Evolutionary conservation across 2,113 vertebrate species (phyloP).

Genomic region (Spea bombifrons): DNA sequence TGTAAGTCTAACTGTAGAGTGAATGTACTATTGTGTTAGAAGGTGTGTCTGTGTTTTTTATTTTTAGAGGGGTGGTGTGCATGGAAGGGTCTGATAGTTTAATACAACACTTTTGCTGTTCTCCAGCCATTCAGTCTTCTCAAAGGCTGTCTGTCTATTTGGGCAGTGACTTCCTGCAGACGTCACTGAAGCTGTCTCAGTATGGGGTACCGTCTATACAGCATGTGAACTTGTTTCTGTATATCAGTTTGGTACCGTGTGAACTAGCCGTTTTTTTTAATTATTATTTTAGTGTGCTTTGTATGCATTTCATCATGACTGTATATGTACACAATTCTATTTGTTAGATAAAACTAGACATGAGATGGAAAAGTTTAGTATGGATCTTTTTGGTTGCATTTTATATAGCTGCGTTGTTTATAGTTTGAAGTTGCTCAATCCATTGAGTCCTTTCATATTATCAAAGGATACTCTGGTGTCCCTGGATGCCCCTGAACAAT

Average conservation of each 20-base stretch:
- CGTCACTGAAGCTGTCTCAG: constrained; percentile 6
- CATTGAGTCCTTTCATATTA: too few species aligned
- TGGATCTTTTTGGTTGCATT: too few species aligned
- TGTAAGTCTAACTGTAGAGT: not conserved
- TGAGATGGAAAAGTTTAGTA: too few species aligned
- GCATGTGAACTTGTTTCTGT: not conserved
- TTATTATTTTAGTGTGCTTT: too few species aligned
- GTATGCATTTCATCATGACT: too few species aligned
- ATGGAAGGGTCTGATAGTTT: constrained; percentile 32
- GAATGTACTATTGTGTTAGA: constrained; percentile 30
- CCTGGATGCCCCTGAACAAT: too few species aligned
- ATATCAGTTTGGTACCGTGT: not conserved
- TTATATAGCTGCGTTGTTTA: too few species aligned
- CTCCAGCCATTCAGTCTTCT: constrained; percentile 3
- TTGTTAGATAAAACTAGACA: too few species aligned
- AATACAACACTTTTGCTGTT: constrained; percentile 35
- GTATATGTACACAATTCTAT: too few species aligned
- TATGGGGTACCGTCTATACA: constrained; percentile 5
- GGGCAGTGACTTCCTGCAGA: constrained; percentile 39
- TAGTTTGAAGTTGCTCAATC: too few species aligned
- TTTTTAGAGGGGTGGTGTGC: constrained; percentile 2
- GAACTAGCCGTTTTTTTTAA: too few species aligned
- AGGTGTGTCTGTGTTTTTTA: constrained; percentile 28
- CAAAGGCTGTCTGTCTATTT: constrained; percentile 32
- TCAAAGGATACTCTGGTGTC: too few species aligned